Evolutionary conservation across 2,797 vertebrate species (phyloP), one percentile per base, ranked within the genome.

Genomic region (Amblyopsis hoosieri): DNA sequence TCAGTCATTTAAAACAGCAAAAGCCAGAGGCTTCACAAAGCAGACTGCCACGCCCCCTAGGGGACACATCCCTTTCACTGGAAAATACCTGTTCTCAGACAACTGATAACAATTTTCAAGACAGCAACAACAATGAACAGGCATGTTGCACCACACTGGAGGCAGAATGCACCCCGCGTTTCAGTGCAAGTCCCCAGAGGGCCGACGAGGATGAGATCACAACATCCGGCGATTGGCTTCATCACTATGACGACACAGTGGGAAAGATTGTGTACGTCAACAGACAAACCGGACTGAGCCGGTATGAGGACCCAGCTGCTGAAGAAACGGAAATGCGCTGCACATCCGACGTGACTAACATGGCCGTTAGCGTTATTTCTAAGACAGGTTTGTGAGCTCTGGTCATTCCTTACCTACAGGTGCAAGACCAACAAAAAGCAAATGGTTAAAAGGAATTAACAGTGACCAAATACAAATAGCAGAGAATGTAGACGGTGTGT

Each of bases 211-310:
- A 76, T 42, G 70, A 76, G n/a, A 65, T 13, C 2, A 17, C 66
- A 12, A 7, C 57, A 9, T 76, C 77, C 15, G 87, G 85, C 4
- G 89, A 93, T 72, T 99, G 98, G 98, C 67, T 95, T 54, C 90
- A 92, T 67, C 94, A 93, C 86, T 99, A 96, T 57, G 94, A 98
- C 57, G 50, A 78, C 50, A 87, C 82, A 0, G 80, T 90, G 15
- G 96, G 96, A 67, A 96, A 78, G 85, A 93, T 73, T 0, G 91
- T 95, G 64, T 97, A 96, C n/a, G 76, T 99, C 78, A 99, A 99
- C 87, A 94, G 70, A 81, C 73, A 85, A 58, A 99, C 96, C 0
- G 97, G 97, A 19, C 92, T 99, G 57, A 99, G 98, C 87, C 93
- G 89, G 57, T 99, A 97, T 0, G 47, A 77, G 10, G 82, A 89